phyloP scores from a whole-genome alignment of 2,888 invertebrate genomes.

The Geotrupes spiniger region DNA sequence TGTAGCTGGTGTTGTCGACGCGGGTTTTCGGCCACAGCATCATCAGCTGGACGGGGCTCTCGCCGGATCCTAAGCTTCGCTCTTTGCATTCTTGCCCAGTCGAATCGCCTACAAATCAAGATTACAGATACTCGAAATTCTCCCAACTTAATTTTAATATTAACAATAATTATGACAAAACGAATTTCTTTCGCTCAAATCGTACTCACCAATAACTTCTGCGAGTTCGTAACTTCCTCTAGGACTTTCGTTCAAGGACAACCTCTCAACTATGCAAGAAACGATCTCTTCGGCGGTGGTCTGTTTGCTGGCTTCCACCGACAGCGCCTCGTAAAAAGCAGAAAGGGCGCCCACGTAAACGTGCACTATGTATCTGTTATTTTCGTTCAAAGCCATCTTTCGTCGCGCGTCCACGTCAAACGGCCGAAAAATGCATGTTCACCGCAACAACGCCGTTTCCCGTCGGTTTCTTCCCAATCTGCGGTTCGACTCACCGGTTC shows the following conservation, averaged over 20 bases:
- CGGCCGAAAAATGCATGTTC: not conserved
- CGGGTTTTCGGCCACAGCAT: constrained; percentile 74
- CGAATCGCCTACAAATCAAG: constrained; percentile 65
- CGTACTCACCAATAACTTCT: constrained; percentile 65
- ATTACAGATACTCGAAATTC: too few species aligned
- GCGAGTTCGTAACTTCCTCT: constrained; percentile 75
- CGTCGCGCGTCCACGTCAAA: constrained; percentile 36
- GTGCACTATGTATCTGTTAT: constrained; percentile 72
- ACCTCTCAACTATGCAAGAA: constrained; percentile 77
- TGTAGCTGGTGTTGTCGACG: constrained; percentile 56
- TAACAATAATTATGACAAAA: too few species aligned
- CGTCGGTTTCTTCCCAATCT: not conserved
- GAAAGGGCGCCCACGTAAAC: constrained; percentile 88
- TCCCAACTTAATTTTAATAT: too few species aligned
- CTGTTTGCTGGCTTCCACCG: constrained; percentile 88
- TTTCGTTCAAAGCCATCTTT: constrained; percentile 60
- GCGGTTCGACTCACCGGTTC: not conserved
- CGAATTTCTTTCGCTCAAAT: too few species aligned
- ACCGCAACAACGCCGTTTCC: not conserved
- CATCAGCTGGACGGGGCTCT: constrained; percentile 81
- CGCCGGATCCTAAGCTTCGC: constrained; percentile 76
- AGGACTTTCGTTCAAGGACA: constrained; percentile 58
- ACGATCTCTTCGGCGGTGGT: constrained; percentile 91
- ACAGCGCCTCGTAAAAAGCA: constrained; percentile 83
- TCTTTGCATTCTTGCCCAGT: constrained; percentile 91